Base-by-base conservation (phyloP, 2,113 vertebrate genomes). In the Phylloscopus trochiloides region DNA sequence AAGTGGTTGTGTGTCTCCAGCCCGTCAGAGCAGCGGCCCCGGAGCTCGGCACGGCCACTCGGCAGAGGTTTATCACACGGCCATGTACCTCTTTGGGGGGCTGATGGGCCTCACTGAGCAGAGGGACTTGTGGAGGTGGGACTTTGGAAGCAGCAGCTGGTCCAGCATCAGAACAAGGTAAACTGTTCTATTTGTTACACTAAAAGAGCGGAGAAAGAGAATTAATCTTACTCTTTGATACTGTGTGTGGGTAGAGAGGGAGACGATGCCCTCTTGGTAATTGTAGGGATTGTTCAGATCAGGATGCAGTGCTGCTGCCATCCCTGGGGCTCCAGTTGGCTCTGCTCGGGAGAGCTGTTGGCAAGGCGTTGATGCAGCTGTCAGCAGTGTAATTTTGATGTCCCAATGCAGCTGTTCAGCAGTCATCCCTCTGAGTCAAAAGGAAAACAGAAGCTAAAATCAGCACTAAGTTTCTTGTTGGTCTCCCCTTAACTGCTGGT, bases 71-170 rank as follows among this genome's bases (percentile, higher is more conserved):
- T 95, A 98, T 91, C 96, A 80, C n/a, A 93, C 95, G 4, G 97
- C 94, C 91, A 98, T 99, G 98, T 99, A 98, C 94, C 95, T 99
- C 92, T 99, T 98, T 0, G 98, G 98, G 48, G 99, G 99, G 17
- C 83, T 99, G 95, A 97, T 97, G 86, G 98, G 98, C 45, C 93
- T 99, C 65, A 96, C 84, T 14, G 98, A 99, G 92, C 98, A 99
- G 96, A 98, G 96, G 51, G 98, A 99, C 96, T 97, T 99, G 84
- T 99, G 98, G 99, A 98, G 75, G 79, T 99, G 98, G 98, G 98
- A 97, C 78, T 98, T 97, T 24, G 57, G 43, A 77, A 97, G 66
- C 94, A 92, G 96, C 67, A 96, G 73, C n/a, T 99, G 98, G 98
- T 98, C 94, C 92, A 97, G 68, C 77, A 98, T 99, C 94, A 98